Conservation (phyloP, 2,113 vertebrate species). For the Gallinago media region DNA sequence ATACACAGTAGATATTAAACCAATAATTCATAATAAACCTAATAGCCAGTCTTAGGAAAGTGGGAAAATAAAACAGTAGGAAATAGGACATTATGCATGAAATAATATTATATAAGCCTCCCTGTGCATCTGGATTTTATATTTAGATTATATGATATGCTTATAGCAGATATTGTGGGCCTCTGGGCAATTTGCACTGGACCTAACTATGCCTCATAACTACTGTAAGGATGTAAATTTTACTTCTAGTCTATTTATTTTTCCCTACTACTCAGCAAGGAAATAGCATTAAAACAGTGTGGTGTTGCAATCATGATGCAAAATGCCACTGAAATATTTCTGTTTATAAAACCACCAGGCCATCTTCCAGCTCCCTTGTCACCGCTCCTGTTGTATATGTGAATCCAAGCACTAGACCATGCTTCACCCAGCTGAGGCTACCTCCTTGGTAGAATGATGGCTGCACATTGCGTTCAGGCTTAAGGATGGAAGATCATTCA, state of each 20-base stretch:
- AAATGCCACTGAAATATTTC: neutral
- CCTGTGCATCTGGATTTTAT: conserved; percentile 15
- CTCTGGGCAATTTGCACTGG: neutral
- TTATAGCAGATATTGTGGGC: neutral
- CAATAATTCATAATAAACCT: conserved; percentile 60
- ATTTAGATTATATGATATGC: neutral
- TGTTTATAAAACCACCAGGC: neutral
- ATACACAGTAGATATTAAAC: conserved; percentile 52
- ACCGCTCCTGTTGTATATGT: neutral
- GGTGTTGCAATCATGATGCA: neutral
- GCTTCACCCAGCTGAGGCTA: neutral
- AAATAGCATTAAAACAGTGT: neutral
- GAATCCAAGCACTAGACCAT: neutral
- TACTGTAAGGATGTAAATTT: neutral
- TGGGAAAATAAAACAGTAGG: conserved; percentile 54
- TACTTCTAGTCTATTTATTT: neutral
- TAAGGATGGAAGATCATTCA: neutral
- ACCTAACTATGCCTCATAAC: conserved; percentile 10
- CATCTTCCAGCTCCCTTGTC: neutral
- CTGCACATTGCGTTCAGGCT: neutral
- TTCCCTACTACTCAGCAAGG: neutral
- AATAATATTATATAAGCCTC: conserved; percentile 41
- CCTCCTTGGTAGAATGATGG: neutral
- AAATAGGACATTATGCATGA: conserved; percentile 52
- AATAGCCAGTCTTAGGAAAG: conserved; percentile 42